Evolutionary conservation across 2,113 vertebrate species (phyloP), one percentile per base, ranked within the genome.

Genomic region (Macquaria australasica): DNA sequence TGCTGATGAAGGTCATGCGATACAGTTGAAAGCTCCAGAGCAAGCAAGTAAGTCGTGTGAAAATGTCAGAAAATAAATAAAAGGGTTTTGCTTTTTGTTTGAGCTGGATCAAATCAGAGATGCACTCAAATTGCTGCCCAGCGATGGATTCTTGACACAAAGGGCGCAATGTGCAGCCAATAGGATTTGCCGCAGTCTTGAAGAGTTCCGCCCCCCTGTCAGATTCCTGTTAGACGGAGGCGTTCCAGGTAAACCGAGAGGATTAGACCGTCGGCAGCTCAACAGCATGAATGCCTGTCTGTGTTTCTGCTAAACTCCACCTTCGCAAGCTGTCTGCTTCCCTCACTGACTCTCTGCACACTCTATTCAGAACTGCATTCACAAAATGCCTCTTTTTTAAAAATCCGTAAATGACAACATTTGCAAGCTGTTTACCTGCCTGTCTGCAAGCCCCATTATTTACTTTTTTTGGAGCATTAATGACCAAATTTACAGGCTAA

Each of bases 221-320:
- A 70, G 73, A 20, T 67, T 82, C 28, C 63, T 43, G 59, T 16
- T 74, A 21, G n/a, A 68, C 34, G 39, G 73, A 86, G 63, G 81
- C 25, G 50, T 51, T 70, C 23, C 60, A 87, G 78, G 85, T 89
- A 69, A 87, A 60, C 53, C 11, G 72, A 62, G 75, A 73, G 63
- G 82, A 90, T 87, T 73, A 87, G 67, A 79, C 31, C 3, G 50
- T 82, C 75, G 39, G 82, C 74, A 51, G 75, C 78, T 73, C 63
- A 8, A 55, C 76, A 18, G 82, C 62, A 34, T 63, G 79, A 79
- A 81, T 34, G 51, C 18, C 25, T 23, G 43, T 80, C 70, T 71
- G 53, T 68, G 56, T 73, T 11, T 69, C 73, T n/a, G n/a, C 51
- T 78, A 2, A 77, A 77, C 45, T 62, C 45, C 72, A 67, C 55